Base-by-base conservation (phyloP, 2,797 vertebrate genomes). In the Gallinago stenura region DNA sequence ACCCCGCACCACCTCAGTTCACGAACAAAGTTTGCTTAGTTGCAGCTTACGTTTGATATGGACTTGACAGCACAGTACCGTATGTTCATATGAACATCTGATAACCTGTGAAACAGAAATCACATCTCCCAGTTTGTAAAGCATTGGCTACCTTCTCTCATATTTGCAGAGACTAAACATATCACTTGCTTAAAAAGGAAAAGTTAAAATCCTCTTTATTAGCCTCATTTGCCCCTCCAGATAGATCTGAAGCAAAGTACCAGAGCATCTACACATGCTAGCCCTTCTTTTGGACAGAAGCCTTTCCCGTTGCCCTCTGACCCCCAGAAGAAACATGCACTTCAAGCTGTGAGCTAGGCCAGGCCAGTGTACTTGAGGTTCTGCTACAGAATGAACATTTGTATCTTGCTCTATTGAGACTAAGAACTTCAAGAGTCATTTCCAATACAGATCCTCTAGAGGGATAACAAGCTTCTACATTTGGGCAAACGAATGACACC, bases 261-360 rank as follows among this genome's bases (percentile, higher is more conserved):
- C 19, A 57, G 62, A 91, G 79, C 70, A 78, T 84, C 95, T 95
- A 61, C 20, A 15, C 20, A 30, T 70, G 72, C 68, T 87, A 89
- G 90, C 87, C 79, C 86, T 95, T 95, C 93, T 95, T 96, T 71
- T 12, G 57, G 72, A 94, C 46, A 94, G 79, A 95, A 94, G 82
- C 62, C 86, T 95, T 95, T 94, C 95, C 88, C 70, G 20, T 84
- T 95, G 88, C 93, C 90, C 86, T 87, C 92, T 89, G 81, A 75
- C 78, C 86, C 97, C 97, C 97, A 96, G 96, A 97, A 98, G 97
- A 98, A 97, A 98, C 99, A 99, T 99, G 99, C 99, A 99, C 97
- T 97, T 99, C 98, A 99, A 99, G 98, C 99, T 98, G 98, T 98
- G 98, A 99, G 98, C 98, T 99, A 98, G 98, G 98, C 98, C 98